Evolutionary conservation across 2,888 invertebrate genomes (phyloP).

Genomic region (Mythimna vitellina): DNA sequence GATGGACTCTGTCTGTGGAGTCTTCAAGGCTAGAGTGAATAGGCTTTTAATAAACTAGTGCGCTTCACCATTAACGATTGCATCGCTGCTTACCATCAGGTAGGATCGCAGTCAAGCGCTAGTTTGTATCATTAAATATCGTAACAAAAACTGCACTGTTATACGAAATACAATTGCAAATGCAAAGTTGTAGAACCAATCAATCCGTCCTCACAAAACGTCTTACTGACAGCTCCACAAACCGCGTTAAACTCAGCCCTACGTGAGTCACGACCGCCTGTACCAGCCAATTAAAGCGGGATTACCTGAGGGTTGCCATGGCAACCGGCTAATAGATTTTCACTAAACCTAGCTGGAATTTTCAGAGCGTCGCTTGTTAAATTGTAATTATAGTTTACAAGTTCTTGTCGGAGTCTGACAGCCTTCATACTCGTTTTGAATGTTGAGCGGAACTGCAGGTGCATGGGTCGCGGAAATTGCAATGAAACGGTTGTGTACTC

Average conservation of each 20-base stretch:
- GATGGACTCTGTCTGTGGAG: too few species aligned
- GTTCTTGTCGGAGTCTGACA: slow-evolving; percentile 40
- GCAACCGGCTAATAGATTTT: slow-evolving; percentile 59
- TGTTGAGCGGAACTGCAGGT: slow-evolving; percentile 30
- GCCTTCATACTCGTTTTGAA: slow-evolving; percentile 18
- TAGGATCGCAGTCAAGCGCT: too few species aligned
- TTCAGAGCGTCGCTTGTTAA: slow-evolving; percentile 43
- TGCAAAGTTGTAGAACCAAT: slow-evolving; percentile 5
- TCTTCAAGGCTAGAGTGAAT: too few species aligned
- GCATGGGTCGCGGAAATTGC: slow-evolving; percentile 8
- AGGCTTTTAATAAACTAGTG: too few species aligned
- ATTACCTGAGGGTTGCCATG: slow-evolving; percentile 57
- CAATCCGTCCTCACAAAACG: slow-evolving; percentile 4
- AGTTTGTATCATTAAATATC: too few species aligned
- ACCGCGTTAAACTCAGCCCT: slow-evolving; percentile 48
- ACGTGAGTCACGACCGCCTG: slow-evolving; percentile 67
- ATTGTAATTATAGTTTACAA: slow-evolving; percentile 52
- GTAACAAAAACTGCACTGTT: too few species aligned
- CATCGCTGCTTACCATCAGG: too few species aligned
- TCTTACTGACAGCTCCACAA: slow-evolving; percentile 31
- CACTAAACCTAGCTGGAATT: slow-evolving; percentile 49
- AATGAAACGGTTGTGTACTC: neutral
- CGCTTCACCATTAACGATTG: too few species aligned
- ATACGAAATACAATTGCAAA: neutral
- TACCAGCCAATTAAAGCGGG: slow-evolving; percentile 67